These are phyloP conservation scores for Yponomeuta cagnagella DNA, from an alignment of 2,888 invertebrate species.

Conservation along the genomic window DNA sequence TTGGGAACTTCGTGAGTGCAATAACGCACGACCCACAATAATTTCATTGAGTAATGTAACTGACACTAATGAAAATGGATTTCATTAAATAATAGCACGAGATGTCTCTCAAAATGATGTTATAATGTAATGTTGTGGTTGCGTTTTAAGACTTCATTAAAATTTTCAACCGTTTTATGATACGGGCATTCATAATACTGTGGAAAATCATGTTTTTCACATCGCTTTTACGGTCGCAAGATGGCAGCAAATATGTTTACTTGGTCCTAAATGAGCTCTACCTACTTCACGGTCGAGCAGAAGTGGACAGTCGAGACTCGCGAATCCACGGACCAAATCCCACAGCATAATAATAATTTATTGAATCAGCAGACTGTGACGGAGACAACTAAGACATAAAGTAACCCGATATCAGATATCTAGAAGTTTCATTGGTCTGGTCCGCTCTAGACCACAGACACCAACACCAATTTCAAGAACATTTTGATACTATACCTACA, in stretches of 20 bases:
- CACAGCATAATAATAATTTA: slow-evolving; percentile 9
- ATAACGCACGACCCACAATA: neutral
- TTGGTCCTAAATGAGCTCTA: neutral
- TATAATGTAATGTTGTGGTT: neutral
- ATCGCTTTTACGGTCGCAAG: neutral
- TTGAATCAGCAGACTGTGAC: slow-evolving; percentile 8
- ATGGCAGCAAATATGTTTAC: neutral
- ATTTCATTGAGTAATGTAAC: neutral
- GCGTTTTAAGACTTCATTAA: neutral
- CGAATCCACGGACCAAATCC: slow-evolving; percentile 11
- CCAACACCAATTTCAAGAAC: neutral
- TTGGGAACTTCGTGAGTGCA: neutral
- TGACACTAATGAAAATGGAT: slow-evolving; percentile 1
- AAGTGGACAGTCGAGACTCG: neutral
- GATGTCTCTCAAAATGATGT: neutral
- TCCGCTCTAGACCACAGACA: neutral
- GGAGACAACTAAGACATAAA: slow-evolving; percentile 11
- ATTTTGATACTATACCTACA: neutral
- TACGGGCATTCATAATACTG: neutral
- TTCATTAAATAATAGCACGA: neutral
- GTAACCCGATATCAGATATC: slow-evolving; percentile 9
- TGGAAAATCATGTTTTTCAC: neutral
- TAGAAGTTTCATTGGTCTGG: neutral
- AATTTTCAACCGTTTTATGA: neutral
- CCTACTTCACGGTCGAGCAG: slow-evolving; percentile 7